A percentile compares a stretch with the other conserved stretches of the same genome.
Evolutionary conservation across 2,888 invertebrate genomes (phyloP).

Genomic region (Phyllotreta striolata): DNA sequence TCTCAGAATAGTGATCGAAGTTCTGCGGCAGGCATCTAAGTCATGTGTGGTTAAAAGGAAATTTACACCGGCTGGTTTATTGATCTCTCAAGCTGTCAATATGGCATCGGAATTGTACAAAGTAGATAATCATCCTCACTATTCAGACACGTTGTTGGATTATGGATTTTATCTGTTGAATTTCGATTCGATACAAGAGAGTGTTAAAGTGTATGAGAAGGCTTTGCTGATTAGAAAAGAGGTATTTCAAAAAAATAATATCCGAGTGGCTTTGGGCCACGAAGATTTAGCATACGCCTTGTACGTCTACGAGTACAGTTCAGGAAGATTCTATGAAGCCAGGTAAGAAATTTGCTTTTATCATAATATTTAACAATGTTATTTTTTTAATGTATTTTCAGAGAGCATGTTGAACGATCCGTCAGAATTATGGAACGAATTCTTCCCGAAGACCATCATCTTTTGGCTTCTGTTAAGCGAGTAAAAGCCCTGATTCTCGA

Average conservation of each 20-base stretch:
- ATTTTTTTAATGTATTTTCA: slow-evolving; percentile 49
- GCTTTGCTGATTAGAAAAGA: slow-evolving; percentile 76
- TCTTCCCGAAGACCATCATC: slow-evolving; percentile 82
- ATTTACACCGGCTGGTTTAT: slow-evolving; percentile 80
- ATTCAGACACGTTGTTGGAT: slow-evolving; percentile 85
- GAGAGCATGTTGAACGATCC: slow-evolving; percentile 84
- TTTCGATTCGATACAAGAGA: slow-evolving; percentile 83
- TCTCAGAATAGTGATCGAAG: slow-evolving; percentile 76
- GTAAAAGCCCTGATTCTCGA: slow-evolving; percentile 93
- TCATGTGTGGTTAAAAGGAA: slow-evolving; percentile 89
- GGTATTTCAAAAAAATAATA: slow-evolving; percentile 84
- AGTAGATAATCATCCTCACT: slow-evolving; percentile 76
- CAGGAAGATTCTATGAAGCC: slow-evolving; percentile 84
- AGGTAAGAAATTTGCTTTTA: slow-evolving; percentile 59
- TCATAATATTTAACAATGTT: neutral
- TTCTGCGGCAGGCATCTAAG: slow-evolving; percentile 85
- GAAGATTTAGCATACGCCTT: slow-evolving; percentile 94
- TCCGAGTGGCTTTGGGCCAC: slow-evolving; percentile 88
- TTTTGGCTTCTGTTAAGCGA: slow-evolving; percentile 87
- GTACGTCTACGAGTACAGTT: slow-evolving; percentile 91
- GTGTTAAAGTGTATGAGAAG: slow-evolving; percentile 83
- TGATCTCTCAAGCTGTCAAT: slow-evolving; percentile 83
- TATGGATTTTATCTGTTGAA: slow-evolving; percentile 92
- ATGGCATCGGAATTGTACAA: slow-evolving; percentile 71
- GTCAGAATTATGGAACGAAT: slow-evolving; percentile 82